Conservation (phyloP, 37 sponge, comb jelly and placozoan species). For the Petrosia ficiformis region DNA sequence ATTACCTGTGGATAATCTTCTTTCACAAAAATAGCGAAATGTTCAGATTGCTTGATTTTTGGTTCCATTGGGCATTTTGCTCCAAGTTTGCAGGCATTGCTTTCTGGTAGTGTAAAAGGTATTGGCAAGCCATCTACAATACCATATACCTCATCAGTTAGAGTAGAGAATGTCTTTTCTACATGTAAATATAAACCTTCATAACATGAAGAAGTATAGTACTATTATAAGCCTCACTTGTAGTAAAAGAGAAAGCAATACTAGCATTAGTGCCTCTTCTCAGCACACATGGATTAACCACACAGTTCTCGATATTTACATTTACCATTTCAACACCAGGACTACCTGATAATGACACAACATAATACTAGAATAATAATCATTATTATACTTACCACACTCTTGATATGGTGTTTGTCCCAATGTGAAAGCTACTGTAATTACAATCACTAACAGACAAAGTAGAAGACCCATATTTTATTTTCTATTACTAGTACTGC, state of each 20-base stretch:
- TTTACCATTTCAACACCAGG: slow-evolving; percentile 2
- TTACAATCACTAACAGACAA: background rate
- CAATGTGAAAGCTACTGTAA: background rate
- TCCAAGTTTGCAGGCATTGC: slow-evolving; percentile 23
- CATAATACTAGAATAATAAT: background rate
- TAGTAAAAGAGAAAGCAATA: slow-evolving; percentile 7
- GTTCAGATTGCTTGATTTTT: background rate
- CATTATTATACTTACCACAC: background rate
- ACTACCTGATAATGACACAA: background rate
- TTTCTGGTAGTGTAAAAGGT: background rate
- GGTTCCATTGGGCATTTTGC: slow-evolving; percentile 10
- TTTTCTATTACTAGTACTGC: background rate
- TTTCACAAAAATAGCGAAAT: background rate
- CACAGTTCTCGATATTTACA: slow-evolving; percentile 10
- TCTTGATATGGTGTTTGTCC: background rate
- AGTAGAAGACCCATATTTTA: background rate
- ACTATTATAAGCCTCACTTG: background rate
- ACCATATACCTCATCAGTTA: slow-evolving; percentile 21
- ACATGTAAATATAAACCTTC: background rate
- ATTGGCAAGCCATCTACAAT: slow-evolving; percentile 12
- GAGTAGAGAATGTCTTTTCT: background rate
- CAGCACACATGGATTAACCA: slow-evolving; percentile 14
- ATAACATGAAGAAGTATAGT: background rate
- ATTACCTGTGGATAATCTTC: slow-evolving; percentile 11
- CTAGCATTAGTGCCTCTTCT: slow-evolving; percentile 7